Evolutionary conservation across 2,113 vertebrate species (phyloP).

Genomic region (Paedocypris sp.): DNA sequence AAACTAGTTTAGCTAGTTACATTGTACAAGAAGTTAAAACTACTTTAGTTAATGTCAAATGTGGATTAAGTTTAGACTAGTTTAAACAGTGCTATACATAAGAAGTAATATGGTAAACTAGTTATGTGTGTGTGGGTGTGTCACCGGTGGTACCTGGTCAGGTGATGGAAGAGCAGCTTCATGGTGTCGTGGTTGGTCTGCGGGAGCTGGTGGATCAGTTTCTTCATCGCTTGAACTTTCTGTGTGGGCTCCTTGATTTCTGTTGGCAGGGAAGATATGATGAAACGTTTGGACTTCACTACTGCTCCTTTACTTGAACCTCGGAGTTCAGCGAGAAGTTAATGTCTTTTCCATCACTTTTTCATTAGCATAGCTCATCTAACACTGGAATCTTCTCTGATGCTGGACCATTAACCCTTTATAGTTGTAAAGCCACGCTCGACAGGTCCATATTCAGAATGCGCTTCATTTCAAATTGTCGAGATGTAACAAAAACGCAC

Average conservation of each 20-base stretch:
- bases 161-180: conserved; percentile 79
- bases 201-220: conserved; percentile 73
- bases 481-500: too few species aligned
- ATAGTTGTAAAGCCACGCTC: conserved; percentile 6
- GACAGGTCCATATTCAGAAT: background rate
- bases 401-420: conserved; percentile 6
- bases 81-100: too few species aligned
- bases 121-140: background rate
- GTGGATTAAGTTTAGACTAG: too few species aligned
- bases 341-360: conserved; percentile 17
- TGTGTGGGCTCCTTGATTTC: conserved; percentile 65
- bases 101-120: too few species aligned
- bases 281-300: background rate
- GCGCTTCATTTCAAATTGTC: background rate
- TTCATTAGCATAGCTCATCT: conserved; percentile 27
- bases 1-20: too few species aligned
- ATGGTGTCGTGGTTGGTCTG: conserved; percentile 83
- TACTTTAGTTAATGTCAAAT: too few species aligned
- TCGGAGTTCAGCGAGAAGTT: conserved; percentile 11
- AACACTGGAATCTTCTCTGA: conserved; percentile 2
- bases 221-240: conserved; percentile 67
- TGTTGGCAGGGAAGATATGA: conserved; percentile 41
- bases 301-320: conserved; percentile 5
- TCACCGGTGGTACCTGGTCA: conserved; percentile 68
- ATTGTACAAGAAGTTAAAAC: too few species aligned